A percentile compares a stretch with the other conserved stretches of the same genome.
These are phyloP conservation scores for Siniperca knerii DNA, from an alignment of 2,113 vertebrate genomes.

Conservation along the genomic window DNA sequence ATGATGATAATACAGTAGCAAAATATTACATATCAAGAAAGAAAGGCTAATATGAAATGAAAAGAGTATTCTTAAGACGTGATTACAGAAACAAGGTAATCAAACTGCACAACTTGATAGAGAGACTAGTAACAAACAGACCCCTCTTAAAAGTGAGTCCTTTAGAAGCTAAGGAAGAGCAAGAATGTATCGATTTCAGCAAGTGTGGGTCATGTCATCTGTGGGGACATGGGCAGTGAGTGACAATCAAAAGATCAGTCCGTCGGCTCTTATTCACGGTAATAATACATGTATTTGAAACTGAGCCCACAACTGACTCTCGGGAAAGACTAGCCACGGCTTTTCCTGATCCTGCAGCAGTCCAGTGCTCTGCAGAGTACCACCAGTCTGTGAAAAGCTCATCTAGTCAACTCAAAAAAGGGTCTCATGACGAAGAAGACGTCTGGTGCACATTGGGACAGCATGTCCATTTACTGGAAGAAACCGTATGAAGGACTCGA, in stretches of 20 bases:
- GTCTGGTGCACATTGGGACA: constrained; percentile 37
- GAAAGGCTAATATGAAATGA: constrained; percentile 80
- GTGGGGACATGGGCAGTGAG: constrained; percentile 56
- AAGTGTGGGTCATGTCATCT: constrained; percentile 53
- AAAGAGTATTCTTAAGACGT: constrained; percentile 76
- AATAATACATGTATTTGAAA: constrained; percentile 31
- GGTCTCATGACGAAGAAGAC: constrained; percentile 44
- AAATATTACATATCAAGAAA: constrained; percentile 85
- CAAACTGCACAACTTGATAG: constrained; percentile 76
- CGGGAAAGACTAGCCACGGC: constrained; percentile 30
- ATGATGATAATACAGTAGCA: constrained; percentile 84
- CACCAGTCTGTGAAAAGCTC: constrained; percentile 50
- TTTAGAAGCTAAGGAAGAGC: constrained; percentile 68
- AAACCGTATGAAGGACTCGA: constrained; percentile 53
- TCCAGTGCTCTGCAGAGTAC: constrained; percentile 40
- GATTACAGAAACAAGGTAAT: constrained; percentile 80
- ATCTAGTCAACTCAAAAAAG: constrained; percentile 20
- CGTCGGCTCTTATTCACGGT: constrained; percentile 35
- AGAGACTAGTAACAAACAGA: constrained; percentile 79
- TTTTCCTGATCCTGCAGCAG: constrained; percentile 41
- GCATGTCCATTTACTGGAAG: constrained; percentile 45
- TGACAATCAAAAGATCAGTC: constrained; percentile 62
- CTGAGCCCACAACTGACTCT: constrained; percentile 10
- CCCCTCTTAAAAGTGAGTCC: constrained; percentile 75
- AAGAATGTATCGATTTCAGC: constrained; percentile 62